Evolutionary conservation across 1,140 invertebrate species (phyloP), one percentile per base, ranked within the genome.

Genomic region (Chrysoperla carnea): DNA sequence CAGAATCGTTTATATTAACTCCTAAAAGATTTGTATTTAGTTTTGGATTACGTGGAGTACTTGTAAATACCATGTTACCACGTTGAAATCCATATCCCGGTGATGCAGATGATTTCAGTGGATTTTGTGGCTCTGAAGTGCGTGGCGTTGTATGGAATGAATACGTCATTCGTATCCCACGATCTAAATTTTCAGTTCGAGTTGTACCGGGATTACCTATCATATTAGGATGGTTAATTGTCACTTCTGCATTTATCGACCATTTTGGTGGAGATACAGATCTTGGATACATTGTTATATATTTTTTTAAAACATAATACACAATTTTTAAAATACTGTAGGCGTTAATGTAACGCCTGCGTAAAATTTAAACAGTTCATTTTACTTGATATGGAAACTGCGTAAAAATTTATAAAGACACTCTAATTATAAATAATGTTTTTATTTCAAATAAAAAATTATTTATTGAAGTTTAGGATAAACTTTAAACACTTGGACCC

Each of bases 181-280:
- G 55, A 44, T 65, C 62, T 29, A 54, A 56, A 14, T 50, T 48
- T 46, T 62, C 52, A 23, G 52, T 58, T 29, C 46, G 50, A 1
- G 55, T 55, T n/a, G 47, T 43, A 1, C 48, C 39, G 0, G 33
- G 13, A 23, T 48, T 51, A 1, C 55, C 51, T 5, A 44, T 36
- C n/a, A 50, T 50, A 15, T 48, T 46, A 7, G 46, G 49, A 44
- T 67, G 67, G 11, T 61, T 60, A 29, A 71, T 67, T 8, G 71
- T 75, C 33, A 75, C 63, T 50, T 76, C 70, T 1, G 74, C 74
- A 46, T 73, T 66, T 15, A 76, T 63, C 15, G 70, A 64, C 72
- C 73, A 76, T 35, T 72, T 69, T 42, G 65, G 61, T 14, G 55
- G 49, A 12, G 47, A 38, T 39, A 48, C 38, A 31, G 43, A 29